Conservation (phyloP, 2,888 invertebrate genomes). For the Noctua janthina region DNA sequence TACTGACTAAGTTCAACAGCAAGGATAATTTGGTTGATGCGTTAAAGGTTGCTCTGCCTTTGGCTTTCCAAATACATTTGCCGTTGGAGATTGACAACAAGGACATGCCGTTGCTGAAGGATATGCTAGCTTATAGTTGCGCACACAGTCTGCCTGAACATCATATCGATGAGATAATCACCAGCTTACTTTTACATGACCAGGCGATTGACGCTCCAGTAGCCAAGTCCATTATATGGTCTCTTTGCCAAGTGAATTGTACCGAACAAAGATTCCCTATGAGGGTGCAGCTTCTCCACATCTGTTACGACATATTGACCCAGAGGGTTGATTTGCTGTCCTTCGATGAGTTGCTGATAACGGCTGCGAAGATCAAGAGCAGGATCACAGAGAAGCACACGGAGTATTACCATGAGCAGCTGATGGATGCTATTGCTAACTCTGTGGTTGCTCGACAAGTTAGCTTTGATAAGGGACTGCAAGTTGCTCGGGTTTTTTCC, state of each 20-base stretch:
- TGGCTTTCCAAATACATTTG: constrained; percentile 92
- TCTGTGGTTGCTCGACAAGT: constrained; percentile 88
- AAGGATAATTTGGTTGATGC: constrained; percentile 91
- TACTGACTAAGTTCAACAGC: constrained; percentile 87
- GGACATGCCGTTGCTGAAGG: constrained; percentile 87
- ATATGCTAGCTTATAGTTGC: constrained; percentile 89
- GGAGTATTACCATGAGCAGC: constrained; percentile 91
- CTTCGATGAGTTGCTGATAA: constrained; percentile 87
- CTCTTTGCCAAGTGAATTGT: constrained; percentile 87
- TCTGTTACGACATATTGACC: constrained; percentile 87
- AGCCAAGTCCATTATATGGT: constrained; percentile 90
- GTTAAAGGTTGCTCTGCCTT: constrained; percentile 91
- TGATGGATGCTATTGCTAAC: constrained; percentile 90
- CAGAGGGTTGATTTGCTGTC: constrained; percentile 83
- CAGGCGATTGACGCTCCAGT: constrained; percentile 82
- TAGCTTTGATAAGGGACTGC: constrained; percentile 87
- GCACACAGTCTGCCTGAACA: constrained; percentile 87
- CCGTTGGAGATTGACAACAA: constrained; percentile 89
- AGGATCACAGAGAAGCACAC: constrained; percentile 84
- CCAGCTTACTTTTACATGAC: constrained; percentile 85
- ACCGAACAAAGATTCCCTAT: constrained; percentile 80
- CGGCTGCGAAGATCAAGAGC: constrained; percentile 86
- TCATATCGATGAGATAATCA: constrained; percentile 88
- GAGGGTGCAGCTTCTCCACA: constrained; percentile 88
- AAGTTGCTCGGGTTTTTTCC: constrained; percentile 88